Evolutionary conservation across 2,888 invertebrate species (phyloP), one percentile per base, ranked within the genome.

Genomic region (Oasisia sp.): DNA sequence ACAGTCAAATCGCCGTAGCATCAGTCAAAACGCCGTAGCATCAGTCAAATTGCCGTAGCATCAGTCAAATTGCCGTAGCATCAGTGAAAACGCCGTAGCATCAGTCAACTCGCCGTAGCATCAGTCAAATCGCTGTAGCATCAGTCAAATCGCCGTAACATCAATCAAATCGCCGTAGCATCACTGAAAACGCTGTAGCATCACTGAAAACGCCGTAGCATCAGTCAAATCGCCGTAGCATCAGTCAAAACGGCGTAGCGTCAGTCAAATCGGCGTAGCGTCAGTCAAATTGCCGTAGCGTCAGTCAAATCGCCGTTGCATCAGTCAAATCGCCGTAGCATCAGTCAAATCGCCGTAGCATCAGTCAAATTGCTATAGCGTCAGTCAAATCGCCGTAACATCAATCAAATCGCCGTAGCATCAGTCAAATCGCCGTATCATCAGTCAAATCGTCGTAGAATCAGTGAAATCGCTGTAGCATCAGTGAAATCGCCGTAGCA

Each of bases 161-260:
- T 74, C 19, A 2, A 0, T 14, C 50, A 50, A 74, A 74, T 74
- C 74, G 97, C 97, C 97, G n/a, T n/a, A n/a, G n/a, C n/a, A n/a
- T n/a, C n/a, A n/a, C n/a, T n/a, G n/a, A n/a, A n/a, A n/a, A n/a
- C n/a, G n/a, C n/a, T n/a, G n/a, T n/a, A n/a, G n/a, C n/a, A n/a
- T n/a, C n/a, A n/a, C n/a, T 74, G 19, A 74, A 74, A 74, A 27
- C 5, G 74, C 74, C 27, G 5, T 27, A 74, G 7, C 27, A n/a
- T 74, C 19, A 2, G 8, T 14, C 50, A 50, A 74, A 74, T 74
- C 74, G 97, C 97, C 97, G n/a, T n/a, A n/a, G n/a, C n/a, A n/a
- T n/a, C n/a, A n/a, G n/a, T n/a, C n/a, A n/a, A n/a, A n/a, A n/a
- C n/a, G n/a, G n/a, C n/a, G n/a, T n/a, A n/a, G n/a, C n/a, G n/a